Base-by-base conservation (phyloP, 1,140 invertebrate species). In the Metopolophium dirhodum region DNA sequence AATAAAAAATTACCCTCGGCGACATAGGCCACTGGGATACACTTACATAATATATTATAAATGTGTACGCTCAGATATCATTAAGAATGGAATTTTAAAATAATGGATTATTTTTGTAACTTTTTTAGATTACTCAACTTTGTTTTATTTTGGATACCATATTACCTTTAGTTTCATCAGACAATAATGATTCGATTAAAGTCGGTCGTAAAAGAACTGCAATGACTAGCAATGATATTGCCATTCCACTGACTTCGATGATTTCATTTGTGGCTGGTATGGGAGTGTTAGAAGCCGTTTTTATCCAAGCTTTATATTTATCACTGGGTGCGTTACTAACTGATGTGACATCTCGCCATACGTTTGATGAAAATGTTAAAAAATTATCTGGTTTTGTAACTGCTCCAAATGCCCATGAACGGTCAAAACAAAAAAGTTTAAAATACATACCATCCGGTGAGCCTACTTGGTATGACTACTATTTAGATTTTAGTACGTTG, bases 281-380 rank as follows among this genome's bases (percentile, higher is more conserved):
- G 47, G 91, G 49, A 41, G 95, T 93, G 9, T 18, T 98, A 45
- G 97, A 98, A 95, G 97, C 97, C 86, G 96, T 96, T 30, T 98
- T 98, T 95, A 95, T 98, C 7, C 96, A 98, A 95, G 96, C 97
- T 1, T 95, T 98, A 91, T 98, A 98, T 95, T 98, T 97, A 95
- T 98, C 98, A 0, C 94, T 99, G 2, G 98, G 98, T 23, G 98
- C 97, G 6, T 95, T 96, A 35, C 96, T 99, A 23, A 94, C 97
- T 0, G 49, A 85, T 11, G 96, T 96, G 82, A 96, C 97, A 93
- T 96, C 96, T 23, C 96, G 97, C n/a, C 94, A 95, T 0, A 96
- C 96, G 57, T 99, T 99, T 95, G 98, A 99, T 95, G 96, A 96
- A n/a, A 98, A 96, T 94, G 96, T 98, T 93, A 98, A 98, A 95